Evolutionary conservation across 2,113 vertebrate genomes (phyloP).

Genomic region (Ramphastos sulfuratus): DNA sequence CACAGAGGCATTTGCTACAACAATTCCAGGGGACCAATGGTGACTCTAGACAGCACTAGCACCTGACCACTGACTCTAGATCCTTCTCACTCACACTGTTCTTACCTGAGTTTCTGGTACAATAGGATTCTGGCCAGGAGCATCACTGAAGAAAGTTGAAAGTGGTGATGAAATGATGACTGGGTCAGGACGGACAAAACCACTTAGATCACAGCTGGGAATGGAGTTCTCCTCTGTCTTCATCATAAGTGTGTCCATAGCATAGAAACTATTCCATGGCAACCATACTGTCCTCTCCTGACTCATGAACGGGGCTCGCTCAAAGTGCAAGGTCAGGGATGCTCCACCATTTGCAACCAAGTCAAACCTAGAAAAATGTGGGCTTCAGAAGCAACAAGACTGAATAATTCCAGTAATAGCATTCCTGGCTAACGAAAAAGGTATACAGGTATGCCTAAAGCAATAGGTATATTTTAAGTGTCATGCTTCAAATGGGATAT

Average conservation of each 20-base stretch:
- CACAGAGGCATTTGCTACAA: not conserved
- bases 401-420: not conserved
- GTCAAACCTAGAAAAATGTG: constrained; percentile 86
- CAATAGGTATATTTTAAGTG: not conserved
- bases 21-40: not conserved
- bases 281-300: constrained; percentile 98
- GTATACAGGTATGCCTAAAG: not conserved
- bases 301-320: constrained; percentile 95
- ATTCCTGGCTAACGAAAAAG: not conserved
- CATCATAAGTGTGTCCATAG: constrained; percentile 97
- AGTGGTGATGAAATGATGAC: constrained; percentile 96
- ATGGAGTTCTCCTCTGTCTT: constrained; percentile 99
- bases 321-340: constrained; percentile 93
- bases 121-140: constrained; percentile 89
- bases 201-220: constrained; percentile 97
- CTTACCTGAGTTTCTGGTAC: constrained; percentile 98
- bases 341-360: constrained; percentile 95
- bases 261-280: constrained; percentile 97
- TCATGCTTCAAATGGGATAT: not conserved
- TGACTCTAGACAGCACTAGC: not conserved
- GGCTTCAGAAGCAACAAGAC: constrained; percentile 15
- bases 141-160: constrained; percentile 96
- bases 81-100: not conserved
- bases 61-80: not conserved
- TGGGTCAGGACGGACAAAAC: constrained; percentile 94